These are phyloP conservation scores for Sebastes minor DNA, from an alignment of 2,797 vertebrate species.

Conservation along the genomic window DNA sequence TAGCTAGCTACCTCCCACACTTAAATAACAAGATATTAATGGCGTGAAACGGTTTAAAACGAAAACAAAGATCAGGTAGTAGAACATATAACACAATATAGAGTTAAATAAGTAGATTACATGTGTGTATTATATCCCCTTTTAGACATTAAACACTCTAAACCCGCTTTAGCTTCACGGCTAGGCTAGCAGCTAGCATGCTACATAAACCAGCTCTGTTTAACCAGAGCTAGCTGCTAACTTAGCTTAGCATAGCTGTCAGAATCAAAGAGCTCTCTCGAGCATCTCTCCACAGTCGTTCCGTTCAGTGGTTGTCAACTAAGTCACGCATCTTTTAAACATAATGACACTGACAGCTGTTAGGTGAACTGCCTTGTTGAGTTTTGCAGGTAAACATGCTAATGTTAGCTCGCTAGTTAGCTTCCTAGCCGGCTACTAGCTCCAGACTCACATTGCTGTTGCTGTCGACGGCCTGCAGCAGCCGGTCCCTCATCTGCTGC, in stretches of 20 bases:
- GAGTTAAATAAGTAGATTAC: accelerated
- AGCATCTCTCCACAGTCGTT: background rate
- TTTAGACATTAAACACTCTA: background rate
- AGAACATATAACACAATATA: accelerated
- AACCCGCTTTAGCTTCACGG: conserved; percentile 23
- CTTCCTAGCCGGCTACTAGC: conserved; percentile 52
- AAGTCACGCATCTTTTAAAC: background rate
- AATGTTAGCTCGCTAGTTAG: conserved; percentile 21
- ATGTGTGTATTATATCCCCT: background rate
- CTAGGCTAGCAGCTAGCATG: conserved; percentile 62
- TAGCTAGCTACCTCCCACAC: background rate
- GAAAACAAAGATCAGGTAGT: accelerated
- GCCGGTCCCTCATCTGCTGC: conserved; percentile 99
- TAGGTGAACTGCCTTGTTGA: background rate
- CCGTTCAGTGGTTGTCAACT: background rate
- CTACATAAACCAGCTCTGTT: conserved; percentile 39
- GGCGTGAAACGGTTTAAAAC: background rate
- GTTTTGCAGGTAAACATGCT: conserved; percentile 56
- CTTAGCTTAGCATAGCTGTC: conserved; percentile 67
- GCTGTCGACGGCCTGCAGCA: conserved; percentile 98
- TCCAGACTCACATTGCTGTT: conserved; percentile 93
- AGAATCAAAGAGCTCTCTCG: conserved; percentile 26
- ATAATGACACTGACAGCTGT: background rate
- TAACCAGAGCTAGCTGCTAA: conserved; percentile 40
- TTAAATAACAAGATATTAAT: background rate